These are phyloP conservation scores for Cephus spinipes DNA, from an alignment of 2,888 invertebrate species.

Conservation along the genomic window DNA sequence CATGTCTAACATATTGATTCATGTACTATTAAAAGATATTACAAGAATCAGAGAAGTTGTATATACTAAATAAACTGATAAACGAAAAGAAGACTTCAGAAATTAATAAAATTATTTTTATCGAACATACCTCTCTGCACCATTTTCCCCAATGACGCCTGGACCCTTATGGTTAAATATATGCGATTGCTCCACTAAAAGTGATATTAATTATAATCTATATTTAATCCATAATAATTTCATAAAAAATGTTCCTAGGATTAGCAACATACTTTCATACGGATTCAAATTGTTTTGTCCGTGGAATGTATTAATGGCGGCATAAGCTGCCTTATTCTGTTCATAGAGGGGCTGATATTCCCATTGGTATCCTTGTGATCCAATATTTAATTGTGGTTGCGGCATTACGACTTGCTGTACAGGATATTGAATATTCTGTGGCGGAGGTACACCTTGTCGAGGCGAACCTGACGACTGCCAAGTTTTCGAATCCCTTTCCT, in stretches of 20 bases:
- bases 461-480: conserved; percentile 47
- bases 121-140: conserved; percentile 36
- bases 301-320: conserved; percentile 40
- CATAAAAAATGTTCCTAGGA: neutral
- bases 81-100: neutral
- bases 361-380: conserved; percentile 53
- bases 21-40: neutral
- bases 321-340: conserved; percentile 50
- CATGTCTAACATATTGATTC: neutral
- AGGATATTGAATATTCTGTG: conserved; percentile 45
- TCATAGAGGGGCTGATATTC: conserved; percentile 56
- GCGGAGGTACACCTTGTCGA: conserved; percentile 42
- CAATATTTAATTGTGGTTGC: conserved; percentile 44
- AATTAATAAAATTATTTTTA: neutral
- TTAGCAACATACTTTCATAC: conserved; percentile 51
- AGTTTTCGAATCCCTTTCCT: conserved; percentile 42
- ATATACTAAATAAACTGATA: neutral
- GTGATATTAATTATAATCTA: neutral
- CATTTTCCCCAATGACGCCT: conserved; percentile 48
- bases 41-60: neutral
- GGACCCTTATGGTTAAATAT: conserved; percentile 58
- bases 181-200: conserved; percentile 43
- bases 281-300: conserved; percentile 43
- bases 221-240: neutral
- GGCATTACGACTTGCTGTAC: conserved; percentile 41